phyloP scores from a whole-genome alignment of 2,113 vertebrate species.

The Myotis brandtii region DNA sequence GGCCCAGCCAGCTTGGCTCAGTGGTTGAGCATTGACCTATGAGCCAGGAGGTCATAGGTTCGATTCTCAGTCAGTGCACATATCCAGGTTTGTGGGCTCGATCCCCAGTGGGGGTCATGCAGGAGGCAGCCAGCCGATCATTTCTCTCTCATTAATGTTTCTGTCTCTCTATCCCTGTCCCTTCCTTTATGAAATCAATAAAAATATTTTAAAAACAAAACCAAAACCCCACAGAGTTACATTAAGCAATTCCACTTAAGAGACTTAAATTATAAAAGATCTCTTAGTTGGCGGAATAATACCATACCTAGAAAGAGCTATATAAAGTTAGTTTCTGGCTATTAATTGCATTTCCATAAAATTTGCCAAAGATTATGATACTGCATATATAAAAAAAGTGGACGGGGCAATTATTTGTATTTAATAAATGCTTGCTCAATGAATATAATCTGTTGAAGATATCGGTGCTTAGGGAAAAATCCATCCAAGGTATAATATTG shows the following conservation, averaged over 20 bases:
- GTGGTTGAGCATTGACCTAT: no score
- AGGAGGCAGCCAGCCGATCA: no score
- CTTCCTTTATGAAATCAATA: no score
- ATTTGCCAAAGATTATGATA: neutral
- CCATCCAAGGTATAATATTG: neutral
- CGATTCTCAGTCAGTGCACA: no score
- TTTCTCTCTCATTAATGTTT: no score
- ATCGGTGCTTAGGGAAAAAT: neutral
- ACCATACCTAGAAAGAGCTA: neutral
- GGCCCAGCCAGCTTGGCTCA: no score
- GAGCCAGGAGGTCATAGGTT: no score
- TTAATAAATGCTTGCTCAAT: constrained; percentile 5
- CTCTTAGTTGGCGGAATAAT: neutral
- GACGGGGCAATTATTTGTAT: neutral
- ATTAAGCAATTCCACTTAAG: neutral
- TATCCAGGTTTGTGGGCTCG: no score
- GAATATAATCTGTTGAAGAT: neutral
- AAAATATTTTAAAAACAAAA: no score
- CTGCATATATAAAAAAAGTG: neutral
- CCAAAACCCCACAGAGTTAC: neutral
- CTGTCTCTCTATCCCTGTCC: no score
- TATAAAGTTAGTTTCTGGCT: neutral
- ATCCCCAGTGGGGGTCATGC: no score
- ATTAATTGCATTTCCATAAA: constrained; percentile 32
- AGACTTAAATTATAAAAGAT: neutral